phyloP scores from a whole-genome alignment of 2,113 vertebrate species.

The Aspiorhynchus laticeps region DNA sequence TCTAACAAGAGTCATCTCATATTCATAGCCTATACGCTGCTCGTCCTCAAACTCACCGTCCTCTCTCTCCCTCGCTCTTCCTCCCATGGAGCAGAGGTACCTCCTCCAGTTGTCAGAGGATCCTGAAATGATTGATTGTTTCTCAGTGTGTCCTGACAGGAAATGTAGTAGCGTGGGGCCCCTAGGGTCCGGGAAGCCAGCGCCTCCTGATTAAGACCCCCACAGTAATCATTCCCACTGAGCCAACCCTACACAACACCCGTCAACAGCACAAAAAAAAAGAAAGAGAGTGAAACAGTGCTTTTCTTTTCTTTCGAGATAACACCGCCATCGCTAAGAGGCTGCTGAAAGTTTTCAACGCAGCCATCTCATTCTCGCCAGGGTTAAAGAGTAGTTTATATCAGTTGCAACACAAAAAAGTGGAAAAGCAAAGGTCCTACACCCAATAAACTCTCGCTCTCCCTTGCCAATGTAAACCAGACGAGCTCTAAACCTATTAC shows the following conservation, averaged over 20 bases:
- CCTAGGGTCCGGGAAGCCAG: slow-evolving; percentile 84
- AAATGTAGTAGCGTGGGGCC: slow-evolving; percentile 87
- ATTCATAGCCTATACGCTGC: slow-evolving; percentile 79
- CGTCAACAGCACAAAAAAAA: slow-evolving; percentile 64
- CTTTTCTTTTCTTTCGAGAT: slow-evolving; percentile 44
- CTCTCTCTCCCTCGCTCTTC: slow-evolving; percentile 68
- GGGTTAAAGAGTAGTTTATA: slow-evolving; percentile 73
- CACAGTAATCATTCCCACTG: slow-evolving; percentile 86
- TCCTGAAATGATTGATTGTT: slow-evolving; percentile 94
- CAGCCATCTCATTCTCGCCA: slow-evolving; percentile 73
- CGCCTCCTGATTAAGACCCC: slow-evolving; percentile 90
- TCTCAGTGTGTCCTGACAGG: slow-evolving; percentile 86
- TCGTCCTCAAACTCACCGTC: slow-evolving; percentile 63
- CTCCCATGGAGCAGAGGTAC: slow-evolving; percentile 73
- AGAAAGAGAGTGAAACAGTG: slow-evolving; percentile 21
- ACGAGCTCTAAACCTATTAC: slow-evolving; percentile 70
- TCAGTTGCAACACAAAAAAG: slow-evolving; percentile 71
- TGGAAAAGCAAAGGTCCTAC: slow-evolving; percentile 71
- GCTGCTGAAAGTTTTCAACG: slow-evolving; percentile 52
- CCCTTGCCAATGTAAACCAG: slow-evolving; percentile 72
- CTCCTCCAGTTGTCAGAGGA: slow-evolving; percentile 74
- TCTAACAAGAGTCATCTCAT: slow-evolving; percentile 89
- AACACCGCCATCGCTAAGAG: slow-evolving; percentile 37
- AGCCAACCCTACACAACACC: slow-evolving; percentile 67
- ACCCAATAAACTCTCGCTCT: slow-evolving; percentile 76